These are phyloP conservation scores for Gari tellinella DNA, from an alignment of 2,888 invertebrate species.

Conservation along the genomic window DNA sequence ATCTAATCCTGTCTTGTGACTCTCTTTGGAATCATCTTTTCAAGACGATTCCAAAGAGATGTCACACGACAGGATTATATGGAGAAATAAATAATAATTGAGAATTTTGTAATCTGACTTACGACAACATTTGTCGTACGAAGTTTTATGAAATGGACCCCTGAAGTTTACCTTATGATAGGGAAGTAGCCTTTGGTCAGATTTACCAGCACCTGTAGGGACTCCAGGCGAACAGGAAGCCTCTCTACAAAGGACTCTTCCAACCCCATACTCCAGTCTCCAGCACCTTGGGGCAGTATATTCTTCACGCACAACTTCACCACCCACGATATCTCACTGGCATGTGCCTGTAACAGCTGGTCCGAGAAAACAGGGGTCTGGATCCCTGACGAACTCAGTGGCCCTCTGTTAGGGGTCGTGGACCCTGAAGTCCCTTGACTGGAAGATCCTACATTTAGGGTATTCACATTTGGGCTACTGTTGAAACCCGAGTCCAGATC, in stretches of 20 bases:
- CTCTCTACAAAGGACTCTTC: conserved; percentile 69
- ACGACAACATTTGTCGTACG: too few relatives aligned
- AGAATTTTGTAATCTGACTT: too few relatives aligned
- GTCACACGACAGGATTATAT: too few relatives aligned
- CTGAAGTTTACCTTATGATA: conserved; percentile 83
- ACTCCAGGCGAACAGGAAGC: conserved; percentile 91
- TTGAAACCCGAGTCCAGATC: conserved; percentile 27
- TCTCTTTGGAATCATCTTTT: too few relatives aligned
- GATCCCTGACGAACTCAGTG: conserved; percentile 69
- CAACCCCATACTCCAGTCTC: conserved; percentile 27
- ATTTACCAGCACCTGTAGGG: conserved; percentile 87
- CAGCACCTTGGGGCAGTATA: conserved; percentile 66
- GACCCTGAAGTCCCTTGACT: conserved; percentile 42
- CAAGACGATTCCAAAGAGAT: too few relatives aligned
- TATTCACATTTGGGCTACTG: conserved; percentile 33
- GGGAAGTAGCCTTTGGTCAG: conserved; percentile 83
- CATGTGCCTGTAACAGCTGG: conserved; percentile 68
- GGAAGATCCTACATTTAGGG: too few relatives aligned
- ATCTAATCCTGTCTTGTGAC: too few relatives aligned
- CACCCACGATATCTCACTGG: conserved; percentile 80
- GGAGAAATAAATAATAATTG: too few relatives aligned
- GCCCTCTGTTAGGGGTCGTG: conserved; percentile 59
- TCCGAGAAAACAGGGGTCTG: conserved; percentile 77
- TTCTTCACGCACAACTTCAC: conserved; percentile 82
- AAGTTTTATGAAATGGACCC: too few relatives aligned